Base-by-base conservation (phyloP, 2,888 invertebrate species). In the Agrypnus murinus region DNA sequence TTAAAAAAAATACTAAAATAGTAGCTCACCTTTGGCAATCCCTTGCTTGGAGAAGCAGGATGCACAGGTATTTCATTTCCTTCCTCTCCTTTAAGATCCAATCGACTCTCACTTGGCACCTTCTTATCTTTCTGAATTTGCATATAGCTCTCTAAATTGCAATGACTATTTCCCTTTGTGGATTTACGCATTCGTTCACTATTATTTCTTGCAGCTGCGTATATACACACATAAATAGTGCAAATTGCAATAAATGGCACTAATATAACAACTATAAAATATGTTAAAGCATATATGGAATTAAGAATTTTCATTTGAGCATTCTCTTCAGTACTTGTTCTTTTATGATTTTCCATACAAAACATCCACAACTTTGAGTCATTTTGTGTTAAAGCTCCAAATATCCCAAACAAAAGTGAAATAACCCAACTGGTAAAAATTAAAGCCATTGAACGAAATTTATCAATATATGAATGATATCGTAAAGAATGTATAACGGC, bases 151-250 rank as follows among this genome's bases (percentile, higher is more conserved):
- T 69, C 84, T 82, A 69, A 87, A 84, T 80, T 89, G 85, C 78
- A 87, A 84, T 79, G 89, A 82, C 86, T 90, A 86, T 81, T 89
- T 63, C 77, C 89, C 57, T 83, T 82, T 43, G 83, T 82, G 46
- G 82, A 82, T 75, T 82, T 84, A 40, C 87, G 83, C 62, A 91
- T 89, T 15, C 91, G 85, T 74, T 90, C 89, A 68, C 90, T 93
- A 71, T 93, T 94, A 69, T 90, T 90, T 75, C 91, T 90, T 6
- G 94, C 94, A 7, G 94, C 94, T 10, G 90, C 88, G 83, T 93
- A 94, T 73, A 93, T 93, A 73, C 91, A 89, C 19, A 90, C 87
- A 83, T 94, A 94, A 82, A 93, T 92, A 83, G 92, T 89, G 82
- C 92, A 90, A 58, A 94, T 91, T 15, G 89, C 88, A n/a, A 85